Conservation (phyloP, 1,140 invertebrate species). For the Ganaspis sp. region DNA sequence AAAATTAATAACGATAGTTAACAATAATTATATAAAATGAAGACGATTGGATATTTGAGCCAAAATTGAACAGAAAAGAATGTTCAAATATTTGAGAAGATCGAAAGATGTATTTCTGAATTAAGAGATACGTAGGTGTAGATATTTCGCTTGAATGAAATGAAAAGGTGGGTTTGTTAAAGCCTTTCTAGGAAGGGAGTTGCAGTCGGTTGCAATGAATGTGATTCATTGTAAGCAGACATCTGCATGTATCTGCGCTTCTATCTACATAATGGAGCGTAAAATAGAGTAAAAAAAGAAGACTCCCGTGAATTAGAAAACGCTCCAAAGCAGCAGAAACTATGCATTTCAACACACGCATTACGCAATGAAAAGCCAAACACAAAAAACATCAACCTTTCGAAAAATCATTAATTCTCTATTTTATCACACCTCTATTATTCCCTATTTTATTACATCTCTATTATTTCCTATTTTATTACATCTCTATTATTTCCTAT, state of each 20-base stretch:
- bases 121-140: neutral
- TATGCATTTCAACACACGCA: neutral
- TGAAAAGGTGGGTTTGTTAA: slow-evolving; percentile 3
- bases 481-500: neutral
- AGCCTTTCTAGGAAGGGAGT: neutral
- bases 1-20: too few species aligned
- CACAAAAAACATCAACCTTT: slow-evolving; percentile 41
- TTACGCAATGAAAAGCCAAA: slow-evolving; percentile 33
- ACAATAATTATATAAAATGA: too few species aligned
- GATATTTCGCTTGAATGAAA: slow-evolving; percentile 17
- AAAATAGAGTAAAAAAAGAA: slow-evolving; percentile 36
- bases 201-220: slow-evolving; percentile 4
- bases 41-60: too few species aligned
- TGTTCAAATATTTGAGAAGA: neutral
- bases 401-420: slow-evolving; percentile 5
- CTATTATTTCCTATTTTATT: neutral
- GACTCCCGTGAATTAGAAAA: slow-evolving; percentile 49
- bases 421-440: too few species aligned
- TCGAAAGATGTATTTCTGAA: neutral
- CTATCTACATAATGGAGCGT: slow-evolving; percentile 1
- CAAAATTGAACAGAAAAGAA: neutral
- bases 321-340: neutral
- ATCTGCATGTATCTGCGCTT: neutral
- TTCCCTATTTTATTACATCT: neutral
- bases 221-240: slow-evolving; percentile 13